Evolutionary conservation across 2,797 vertebrate species (phyloP).

Genomic region (Alectoris magna): DNA sequence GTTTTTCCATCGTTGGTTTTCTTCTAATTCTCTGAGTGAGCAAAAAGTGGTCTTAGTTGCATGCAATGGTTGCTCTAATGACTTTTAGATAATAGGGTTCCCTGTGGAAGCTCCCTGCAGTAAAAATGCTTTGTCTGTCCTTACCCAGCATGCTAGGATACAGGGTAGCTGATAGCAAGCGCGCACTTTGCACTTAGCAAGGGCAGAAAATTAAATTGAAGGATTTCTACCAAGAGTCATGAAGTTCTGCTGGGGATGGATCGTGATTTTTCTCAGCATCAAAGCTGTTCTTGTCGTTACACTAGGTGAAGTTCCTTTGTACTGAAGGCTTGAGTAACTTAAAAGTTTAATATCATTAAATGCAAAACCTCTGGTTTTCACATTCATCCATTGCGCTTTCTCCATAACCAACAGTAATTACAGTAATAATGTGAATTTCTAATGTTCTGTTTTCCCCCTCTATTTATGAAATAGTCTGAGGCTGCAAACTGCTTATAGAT

Average conservation of each 20-base stretch:
- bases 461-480: background rate
- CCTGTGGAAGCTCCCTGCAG: background rate
- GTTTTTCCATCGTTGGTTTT: background rate
- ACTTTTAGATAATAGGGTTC: background rate
- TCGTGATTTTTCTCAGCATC: background rate
- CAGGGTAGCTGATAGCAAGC: background rate
- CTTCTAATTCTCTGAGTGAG: background rate
- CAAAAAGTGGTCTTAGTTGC: background rate
- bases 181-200: background rate
- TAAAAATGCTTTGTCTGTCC: fast-evolving
- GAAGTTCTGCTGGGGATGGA: background rate
- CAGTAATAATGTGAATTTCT: background rate
- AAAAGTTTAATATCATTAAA: background rate
- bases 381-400: background rate
- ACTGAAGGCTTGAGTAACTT: background rate
- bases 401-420: background rate
- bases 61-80: background rate
- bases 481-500: background rate
- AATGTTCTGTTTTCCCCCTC: background rate
- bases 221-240: background rate
- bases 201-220: background rate
- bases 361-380: background rate
- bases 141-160: fast-evolving
- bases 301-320: background rate
- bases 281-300: background rate